Evolutionary conservation across 35 echinoderm and acorn worm species (phyloP).

Genomic region (Nesometra sesokonis): DNA sequence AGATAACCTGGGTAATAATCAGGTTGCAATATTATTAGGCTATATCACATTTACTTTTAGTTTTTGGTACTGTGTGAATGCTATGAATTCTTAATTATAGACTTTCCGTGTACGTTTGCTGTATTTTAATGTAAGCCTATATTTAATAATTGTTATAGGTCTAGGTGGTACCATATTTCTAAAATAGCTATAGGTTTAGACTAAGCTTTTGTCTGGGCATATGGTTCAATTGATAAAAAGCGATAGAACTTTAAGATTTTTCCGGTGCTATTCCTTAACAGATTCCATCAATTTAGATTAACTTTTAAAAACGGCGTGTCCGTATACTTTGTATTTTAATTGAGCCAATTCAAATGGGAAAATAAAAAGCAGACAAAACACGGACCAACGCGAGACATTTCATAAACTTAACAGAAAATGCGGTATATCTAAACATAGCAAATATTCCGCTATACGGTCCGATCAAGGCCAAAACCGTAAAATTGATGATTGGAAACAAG

Average conservation of each 20-base stretch:
- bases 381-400: not conserved
- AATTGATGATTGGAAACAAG: not conserved
- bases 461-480: not conserved
- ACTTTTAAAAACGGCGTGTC: not conserved
- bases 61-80: too few relatives aligned
- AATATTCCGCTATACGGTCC: not conserved
- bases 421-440: not conserved
- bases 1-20: too few relatives aligned
- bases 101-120: too few relatives aligned
- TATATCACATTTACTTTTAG: too few relatives aligned
- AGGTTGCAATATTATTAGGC: too few relatives aligned
- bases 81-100: too few relatives aligned
- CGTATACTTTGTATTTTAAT: not conserved
- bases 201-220: too few relatives aligned
- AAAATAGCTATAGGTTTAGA: too few relatives aligned
- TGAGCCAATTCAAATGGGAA: not conserved
- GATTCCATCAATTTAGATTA: not conserved
- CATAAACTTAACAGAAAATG: not conserved
- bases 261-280: not conserved
- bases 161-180: too few relatives aligned
- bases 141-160: too few relatives aligned
- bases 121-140: too few relatives aligned
- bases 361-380: not conserved
- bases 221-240: too few relatives aligned
- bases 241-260: not conserved